phyloP scores from a whole-genome alignment of 2,113 vertebrate genomes.

The Elanoides forficatus region DNA sequence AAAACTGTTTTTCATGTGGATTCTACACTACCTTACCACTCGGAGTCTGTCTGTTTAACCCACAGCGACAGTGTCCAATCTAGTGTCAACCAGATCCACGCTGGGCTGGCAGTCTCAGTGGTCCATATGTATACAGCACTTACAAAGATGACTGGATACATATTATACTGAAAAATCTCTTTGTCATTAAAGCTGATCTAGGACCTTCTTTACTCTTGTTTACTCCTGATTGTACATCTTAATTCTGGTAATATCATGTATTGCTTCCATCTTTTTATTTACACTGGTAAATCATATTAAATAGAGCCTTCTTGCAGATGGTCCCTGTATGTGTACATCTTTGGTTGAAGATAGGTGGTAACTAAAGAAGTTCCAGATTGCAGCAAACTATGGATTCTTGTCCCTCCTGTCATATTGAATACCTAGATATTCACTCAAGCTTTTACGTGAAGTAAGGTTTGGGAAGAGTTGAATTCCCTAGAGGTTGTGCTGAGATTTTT shows the following conservation, averaged over 20 bases:
- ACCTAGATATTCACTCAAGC: not conserved
- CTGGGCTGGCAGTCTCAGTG: not conserved
- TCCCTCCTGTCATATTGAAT: not conserved
- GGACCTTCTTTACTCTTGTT: not conserved
- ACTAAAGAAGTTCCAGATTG: not conserved
- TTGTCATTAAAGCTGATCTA: not conserved
- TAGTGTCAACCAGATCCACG: accelerated
- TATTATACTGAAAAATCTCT: not conserved
- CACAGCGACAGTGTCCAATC: not conserved
- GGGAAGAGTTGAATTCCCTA: not conserved
- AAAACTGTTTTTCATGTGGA: not conserved
- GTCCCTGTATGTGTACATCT: not conserved
- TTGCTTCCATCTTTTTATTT: not conserved
- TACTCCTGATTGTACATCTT: not conserved
- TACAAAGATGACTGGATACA: not conserved
- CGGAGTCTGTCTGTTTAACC: not conserved
- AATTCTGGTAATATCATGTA: not conserved
- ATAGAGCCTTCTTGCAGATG: not conserved
- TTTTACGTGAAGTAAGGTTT: not conserved
- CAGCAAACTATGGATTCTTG: not conserved
- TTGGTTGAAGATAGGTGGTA: not conserved
- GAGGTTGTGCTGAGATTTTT: not conserved
- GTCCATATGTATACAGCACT: accelerated
- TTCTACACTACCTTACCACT: not conserved
- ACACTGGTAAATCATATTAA: not conserved